These are phyloP conservation scores for Anoncus sp. DNA, from an alignment of 2,888 invertebrate genomes.

Conservation along the genomic window DNA sequence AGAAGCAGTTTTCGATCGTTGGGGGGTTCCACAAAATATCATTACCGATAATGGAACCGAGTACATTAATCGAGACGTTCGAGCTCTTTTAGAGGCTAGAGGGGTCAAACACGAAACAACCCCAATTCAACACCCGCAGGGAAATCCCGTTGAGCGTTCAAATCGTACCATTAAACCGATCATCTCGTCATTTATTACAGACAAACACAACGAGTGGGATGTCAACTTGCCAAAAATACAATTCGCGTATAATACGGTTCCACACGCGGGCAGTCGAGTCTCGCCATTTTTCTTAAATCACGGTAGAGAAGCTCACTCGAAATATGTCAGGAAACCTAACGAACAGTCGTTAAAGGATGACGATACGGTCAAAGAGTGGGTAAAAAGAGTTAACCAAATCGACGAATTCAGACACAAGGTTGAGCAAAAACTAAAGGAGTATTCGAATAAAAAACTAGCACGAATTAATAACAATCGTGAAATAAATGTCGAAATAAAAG, in stretches of 20 bases:
- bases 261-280: conserved; percentile 50
- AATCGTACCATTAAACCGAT: conserved; percentile 53
- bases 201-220: conserved; percentile 52
- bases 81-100: conserved; percentile 13
- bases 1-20: conserved; percentile 36
- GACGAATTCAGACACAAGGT: conserved; percentile 52
- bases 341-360: not conserved
- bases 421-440: conserved; percentile 29
- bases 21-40: conserved; percentile 44
- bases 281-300: conserved; percentile 54
- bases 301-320: conserved; percentile 41
- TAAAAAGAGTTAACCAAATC: conserved; percentile 34
- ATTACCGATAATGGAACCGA: conserved; percentile 58
- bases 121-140: conserved; percentile 45
- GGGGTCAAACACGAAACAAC: conserved; percentile 34
- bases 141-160: conserved; percentile 53
- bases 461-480: conserved; percentile 21
- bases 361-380: conserved; percentile 17
- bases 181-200: conserved; percentile 43
- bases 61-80: conserved; percentile 55
- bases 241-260: conserved; percentile 33
- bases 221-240: conserved; percentile 45
- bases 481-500: conserved; percentile 30
- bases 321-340: not conserved
- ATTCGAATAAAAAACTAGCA: conserved; percentile 39